Conservation (phyloP, 2,888 invertebrate genomes). For the Metacarcinus magister region DNA sequence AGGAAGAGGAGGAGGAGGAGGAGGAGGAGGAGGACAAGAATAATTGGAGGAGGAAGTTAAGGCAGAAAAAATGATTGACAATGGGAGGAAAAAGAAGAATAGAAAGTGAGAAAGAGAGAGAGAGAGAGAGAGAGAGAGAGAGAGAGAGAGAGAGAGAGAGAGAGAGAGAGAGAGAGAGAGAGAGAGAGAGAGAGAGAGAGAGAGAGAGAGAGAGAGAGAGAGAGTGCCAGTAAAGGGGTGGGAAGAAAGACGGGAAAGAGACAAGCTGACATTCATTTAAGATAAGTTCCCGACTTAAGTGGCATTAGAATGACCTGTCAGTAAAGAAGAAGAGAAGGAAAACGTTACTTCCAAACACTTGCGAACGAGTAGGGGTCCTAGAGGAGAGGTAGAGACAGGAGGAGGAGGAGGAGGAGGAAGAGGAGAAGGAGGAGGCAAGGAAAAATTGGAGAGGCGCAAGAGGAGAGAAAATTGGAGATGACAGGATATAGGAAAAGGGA, state of each 20-base stretch:
- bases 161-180: slow-evolving; percentile 62
- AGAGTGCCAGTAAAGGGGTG: neutral
- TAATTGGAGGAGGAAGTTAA: neutral
- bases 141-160: slow-evolving; percentile 50
- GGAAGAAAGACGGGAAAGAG: neutral
- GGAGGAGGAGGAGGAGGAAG: slow-evolving; percentile 29
- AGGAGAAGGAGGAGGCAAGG: neutral
- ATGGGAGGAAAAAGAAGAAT: no score
- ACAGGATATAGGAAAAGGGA: neutral
- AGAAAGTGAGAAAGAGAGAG: neutral
- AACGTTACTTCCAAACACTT: neutral
- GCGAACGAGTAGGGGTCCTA: neutral
- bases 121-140: neutral
- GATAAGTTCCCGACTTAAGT: neutral
- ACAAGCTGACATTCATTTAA: slow-evolving; percentile 5
- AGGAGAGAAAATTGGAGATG: neutral
- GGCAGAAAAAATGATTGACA: neutral
- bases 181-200: slow-evolving; percentile 50
- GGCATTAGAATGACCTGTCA: slow-evolving; percentile 15
- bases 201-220: slow-evolving; percentile 54
- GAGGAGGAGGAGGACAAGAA: neutral
- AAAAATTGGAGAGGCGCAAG: neutral
- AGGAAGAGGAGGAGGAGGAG: neutral
- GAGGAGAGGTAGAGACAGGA: neutral
- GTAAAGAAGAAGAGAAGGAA: neutral